Conservation (phyloP, 2,888 invertebrate species). For the Dioctria linearis region DNA sequence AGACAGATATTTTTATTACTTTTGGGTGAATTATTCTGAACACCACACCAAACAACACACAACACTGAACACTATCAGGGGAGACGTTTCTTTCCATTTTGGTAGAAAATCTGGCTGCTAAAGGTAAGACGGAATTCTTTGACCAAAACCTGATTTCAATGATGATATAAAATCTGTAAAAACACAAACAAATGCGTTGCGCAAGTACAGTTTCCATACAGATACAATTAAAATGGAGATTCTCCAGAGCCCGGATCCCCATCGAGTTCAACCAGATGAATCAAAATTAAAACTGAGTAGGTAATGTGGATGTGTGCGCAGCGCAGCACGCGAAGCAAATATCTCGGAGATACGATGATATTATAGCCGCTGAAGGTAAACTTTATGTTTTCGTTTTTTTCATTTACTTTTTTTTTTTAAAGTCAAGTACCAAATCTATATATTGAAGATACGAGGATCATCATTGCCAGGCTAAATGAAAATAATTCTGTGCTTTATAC, state of each 20-base stretch:
- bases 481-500: no score
- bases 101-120: not conserved
- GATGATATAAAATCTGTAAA: slow-evolving; percentile 37
- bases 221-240: not conserved
- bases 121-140: slow-evolving; percentile 49
- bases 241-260: slow-evolving; percentile 24
- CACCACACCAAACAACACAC: not conserved
- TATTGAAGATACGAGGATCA: no score
- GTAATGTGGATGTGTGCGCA: not conserved
- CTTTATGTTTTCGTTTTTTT: not conserved
- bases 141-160: slow-evolving; percentile 47
- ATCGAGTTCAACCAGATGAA: slow-evolving; percentile 14
- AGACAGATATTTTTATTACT: not conserved
- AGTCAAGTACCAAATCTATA: slow-evolving; percentile 32
- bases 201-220: slow-evolving; percentile 37
- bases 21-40: not conserved
- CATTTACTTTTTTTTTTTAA: not conserved
- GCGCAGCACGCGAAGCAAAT: not conserved
- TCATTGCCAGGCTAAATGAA: no score
- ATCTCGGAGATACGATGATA: slow-evolving; percentile 3
- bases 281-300: not conserved
- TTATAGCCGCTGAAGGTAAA: not conserved
- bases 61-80: not conserved
- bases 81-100: slow-evolving; percentile 5
- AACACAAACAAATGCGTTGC: slow-evolving; percentile 51